Conservation (phyloP, 2,113 vertebrate genomes). For the Aspidoscelis tigris region DNA sequence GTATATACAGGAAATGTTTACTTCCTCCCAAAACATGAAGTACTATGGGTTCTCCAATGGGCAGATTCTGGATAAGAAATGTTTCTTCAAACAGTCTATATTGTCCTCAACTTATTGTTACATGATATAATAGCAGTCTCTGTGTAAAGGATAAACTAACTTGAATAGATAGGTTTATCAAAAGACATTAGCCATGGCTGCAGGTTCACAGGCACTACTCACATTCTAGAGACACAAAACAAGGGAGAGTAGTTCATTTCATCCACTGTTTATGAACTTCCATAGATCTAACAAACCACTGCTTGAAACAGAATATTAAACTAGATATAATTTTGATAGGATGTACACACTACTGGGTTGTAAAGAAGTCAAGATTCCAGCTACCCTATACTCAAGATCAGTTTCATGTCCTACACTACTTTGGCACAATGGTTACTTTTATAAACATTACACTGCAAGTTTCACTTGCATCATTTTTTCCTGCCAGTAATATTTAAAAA, state of each 20-base stretch:
- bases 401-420: not conserved
- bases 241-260: not conserved
- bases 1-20: not conserved
- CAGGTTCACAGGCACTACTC: not conserved
- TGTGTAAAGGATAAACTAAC: not conserved
- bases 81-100: not conserved
- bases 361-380: not conserved
- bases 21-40: not conserved
- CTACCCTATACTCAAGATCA: not conserved
- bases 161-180: not conserved
- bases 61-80: not conserved
- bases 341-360: not conserved
- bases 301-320: not conserved
- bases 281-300: not conserved
- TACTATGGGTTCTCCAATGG: not conserved
- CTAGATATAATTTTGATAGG: not conserved
- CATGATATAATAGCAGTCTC: not conserved
- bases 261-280: not conserved
- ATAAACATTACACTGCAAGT: not conserved
- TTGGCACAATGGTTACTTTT: not conserved
- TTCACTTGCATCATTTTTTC: conserved; percentile 9
- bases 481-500: not conserved
- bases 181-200: not conserved
- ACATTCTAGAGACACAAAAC: not conserved
- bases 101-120: too few species aligned